phyloP scores from a whole-genome alignment of 2,888 invertebrate species.

The Cantharis lateralis region DNA sequence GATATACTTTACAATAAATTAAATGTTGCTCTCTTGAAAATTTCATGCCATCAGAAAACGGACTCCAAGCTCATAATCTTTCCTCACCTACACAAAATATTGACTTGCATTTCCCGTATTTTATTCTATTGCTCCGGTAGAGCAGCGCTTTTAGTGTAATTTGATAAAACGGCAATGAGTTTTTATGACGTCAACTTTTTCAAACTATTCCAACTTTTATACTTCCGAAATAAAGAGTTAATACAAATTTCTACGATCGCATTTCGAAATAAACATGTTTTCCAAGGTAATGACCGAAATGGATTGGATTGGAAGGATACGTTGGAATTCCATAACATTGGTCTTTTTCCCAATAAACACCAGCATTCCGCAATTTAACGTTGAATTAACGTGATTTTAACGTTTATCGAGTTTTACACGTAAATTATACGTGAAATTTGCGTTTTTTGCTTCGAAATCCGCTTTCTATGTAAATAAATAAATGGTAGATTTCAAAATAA shows the following conservation, averaged over 20 bases:
- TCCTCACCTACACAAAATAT: background rate
- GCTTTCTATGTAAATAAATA: background rate
- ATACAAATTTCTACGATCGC: background rate
- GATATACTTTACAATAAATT: constrained; percentile 25
- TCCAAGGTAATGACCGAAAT: background rate
- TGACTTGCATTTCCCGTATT: background rate
- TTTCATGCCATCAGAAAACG: background rate
- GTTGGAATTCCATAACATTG: too few species aligned
- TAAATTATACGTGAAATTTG: background rate
- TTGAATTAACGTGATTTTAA: too few species aligned
- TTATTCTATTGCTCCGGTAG: background rate
- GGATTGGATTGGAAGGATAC: too few species aligned
- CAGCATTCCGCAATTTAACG: too few species aligned
- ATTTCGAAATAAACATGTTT: background rate
- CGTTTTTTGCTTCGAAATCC: background rate
- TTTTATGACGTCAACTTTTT: background rate
- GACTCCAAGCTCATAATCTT: background rate
- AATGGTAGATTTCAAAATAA: background rate
- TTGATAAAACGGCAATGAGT: background rate
- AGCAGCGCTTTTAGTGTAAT: background rate
- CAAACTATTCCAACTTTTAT: background rate
- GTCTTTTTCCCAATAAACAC: too few species aligned
- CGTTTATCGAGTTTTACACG: too few species aligned
- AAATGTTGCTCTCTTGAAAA: constrained; percentile 13
- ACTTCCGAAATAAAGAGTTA: background rate